Evolutionary conservation across 1,140 invertebrate genomes (phyloP), one percentile per base, ranked within the genome.

Genomic region (Cyclargus thomasi): DNA sequence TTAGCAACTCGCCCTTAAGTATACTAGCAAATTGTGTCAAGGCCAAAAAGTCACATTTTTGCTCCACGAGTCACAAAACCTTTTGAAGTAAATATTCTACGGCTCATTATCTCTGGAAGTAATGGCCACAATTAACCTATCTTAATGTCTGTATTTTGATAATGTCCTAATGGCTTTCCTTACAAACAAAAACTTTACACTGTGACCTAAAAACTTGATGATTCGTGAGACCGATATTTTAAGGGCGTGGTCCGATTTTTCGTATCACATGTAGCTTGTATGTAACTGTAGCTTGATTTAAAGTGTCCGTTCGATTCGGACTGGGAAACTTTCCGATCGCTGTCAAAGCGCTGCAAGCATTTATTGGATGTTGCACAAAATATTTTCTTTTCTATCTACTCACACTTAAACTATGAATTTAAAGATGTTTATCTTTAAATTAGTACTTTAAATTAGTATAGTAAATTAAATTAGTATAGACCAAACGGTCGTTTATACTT

Each of bases 111-210:
- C 55, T 20, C 21, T 11, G 18, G 55, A 20, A 55, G 53, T 55
- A 59, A 59, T 59, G 55, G 20, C 21, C 55, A 20, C 55, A 59
- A 59, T 59, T 59, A 59, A 18, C 55, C 17, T 59, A 59, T 59
- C 55, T 59, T 59, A 59, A 59, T 59, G 55, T 59, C 55, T 59
- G 21, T 21, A 59, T 20, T 47, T 59, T 59, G 55, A 59, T 59
- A 59, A 59, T 59, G 20, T 20, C 4, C 18, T 55, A 55, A 55
- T 55, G 53, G 53, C 4, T 55, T 18, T 16, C 39, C 6, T 47
- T 47, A 47, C n/a, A 47, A 47, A 47, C 39, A 47, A 47, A 47
- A 47, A 47, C 39, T 47, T 47, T 8, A 11, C 14, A 47, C 10
- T 47, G 39, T 47, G 39, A 47, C 11, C 39, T 47, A 47, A 47